Base-by-base conservation (phyloP, 2,888 invertebrate genomes). In the Leptinotarsa rubiginosa region DNA sequence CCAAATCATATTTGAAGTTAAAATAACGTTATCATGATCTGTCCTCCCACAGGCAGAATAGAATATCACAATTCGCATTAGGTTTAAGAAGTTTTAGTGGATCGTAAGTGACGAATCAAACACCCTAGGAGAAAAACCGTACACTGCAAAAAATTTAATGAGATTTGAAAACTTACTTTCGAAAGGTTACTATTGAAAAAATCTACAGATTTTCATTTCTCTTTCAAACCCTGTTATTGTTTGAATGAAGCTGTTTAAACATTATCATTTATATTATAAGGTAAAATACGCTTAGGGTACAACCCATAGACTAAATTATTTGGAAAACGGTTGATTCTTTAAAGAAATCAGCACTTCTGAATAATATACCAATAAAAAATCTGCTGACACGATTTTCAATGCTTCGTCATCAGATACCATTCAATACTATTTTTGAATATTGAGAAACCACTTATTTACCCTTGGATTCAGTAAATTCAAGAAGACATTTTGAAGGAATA, bases 41-140 rank as follows among this genome's bases (percentile, higher is more conserved):
- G 81, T 81, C 77, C 81, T 79, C 68, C 56, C 81, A 83, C 81
- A 83, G 83, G 82, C 84, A 84, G 85, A 84, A 85, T 84, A 85
- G 85, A 85, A 86, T 87, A 87, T 87, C 87, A 87, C 87, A 87
- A 85, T 86, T 87, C 83, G 86, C 85, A 81, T 86, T 84, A 85
- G 84, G 83, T 86, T 85, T 82, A 83, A 85, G 83, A 84, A 83
- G 81, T 80, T 81, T 67, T 76, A 65, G 72, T 52, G 67, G 41
- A 65, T 54, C 72, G 73, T 71, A 75, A 66, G 69, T 74, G 75
- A 71, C 76, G 65, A 74, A 74, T 77, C 73, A 69, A 67, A 41
- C 62, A 62, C 15, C n/a, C n/a, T 41, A 22, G 69, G 56, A 59
- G 15, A 16, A 16, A 47, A 69, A 20, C 41, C 41, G 41, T 12